Evolutionary conservation across 1,140 invertebrate genomes (phyloP).

Genomic region (Drosophila gunungcola): DNA sequence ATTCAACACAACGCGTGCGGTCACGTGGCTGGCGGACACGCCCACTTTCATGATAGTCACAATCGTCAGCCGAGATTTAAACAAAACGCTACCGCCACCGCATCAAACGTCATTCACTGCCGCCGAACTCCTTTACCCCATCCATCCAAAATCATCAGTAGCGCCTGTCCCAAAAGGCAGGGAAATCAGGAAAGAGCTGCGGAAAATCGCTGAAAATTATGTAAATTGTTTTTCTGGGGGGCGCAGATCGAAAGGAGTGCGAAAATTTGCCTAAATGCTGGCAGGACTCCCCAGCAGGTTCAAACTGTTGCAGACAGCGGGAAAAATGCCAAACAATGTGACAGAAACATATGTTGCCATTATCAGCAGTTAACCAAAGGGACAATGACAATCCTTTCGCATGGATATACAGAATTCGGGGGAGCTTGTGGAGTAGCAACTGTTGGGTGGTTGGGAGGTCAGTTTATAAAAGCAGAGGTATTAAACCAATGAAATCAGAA

Average conservation of each 20-base stretch:
- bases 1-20: conserved; percentile 79
- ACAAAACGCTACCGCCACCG: conserved; percentile 44
- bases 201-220: conserved; percentile 77
- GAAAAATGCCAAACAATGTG: conserved; percentile 53
- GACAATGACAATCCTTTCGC: conserved; percentile 53
- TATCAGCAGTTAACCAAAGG: conserved; percentile 50
- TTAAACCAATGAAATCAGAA: neutral
- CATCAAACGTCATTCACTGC: conserved; percentile 49
- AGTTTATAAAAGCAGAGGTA: neutral
- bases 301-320: conserved; percentile 60
- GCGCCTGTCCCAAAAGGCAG: neutral
- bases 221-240: conserved; percentile 63
- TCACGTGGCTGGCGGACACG: conserved; percentile 71
- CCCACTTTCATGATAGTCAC: conserved; percentile 78
- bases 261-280: conserved; percentile 81
- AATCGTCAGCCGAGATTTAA: conserved; percentile 59
- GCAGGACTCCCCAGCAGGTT: conserved; percentile 41
- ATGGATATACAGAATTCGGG: conserved; percentile 17
- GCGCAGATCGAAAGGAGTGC: conserved; percentile 49
- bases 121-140: conserved; percentile 4
- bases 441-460: neutral
- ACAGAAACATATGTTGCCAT: conserved; percentile 77
- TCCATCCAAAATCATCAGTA: conserved; percentile 47
- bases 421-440: neutral
- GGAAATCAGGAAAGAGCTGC: conserved; percentile 38